Evolutionary conservation across 1,140 invertebrate genomes (phyloP).

Genomic region (Pogonomyrmex californicus): DNA sequence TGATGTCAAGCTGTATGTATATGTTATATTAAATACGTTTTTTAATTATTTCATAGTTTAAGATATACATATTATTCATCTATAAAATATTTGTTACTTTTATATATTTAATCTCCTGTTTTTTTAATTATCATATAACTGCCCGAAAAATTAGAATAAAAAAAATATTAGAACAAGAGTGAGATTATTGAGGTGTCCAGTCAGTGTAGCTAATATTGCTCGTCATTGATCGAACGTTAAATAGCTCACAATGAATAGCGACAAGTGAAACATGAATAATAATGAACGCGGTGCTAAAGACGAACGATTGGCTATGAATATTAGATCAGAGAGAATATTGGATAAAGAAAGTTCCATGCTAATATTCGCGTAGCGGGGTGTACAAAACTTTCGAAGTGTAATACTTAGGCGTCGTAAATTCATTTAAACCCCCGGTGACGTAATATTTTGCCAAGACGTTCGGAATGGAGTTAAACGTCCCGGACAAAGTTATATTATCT

Average conservation of each 20-base stretch:
- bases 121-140: background rate
- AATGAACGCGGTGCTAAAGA: slow-evolving; percentile 39
- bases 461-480: slow-evolving; percentile 53
- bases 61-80: background rate
- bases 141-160: background rate
- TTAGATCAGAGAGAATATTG: slow-evolving; percentile 58
- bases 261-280: slow-evolving; percentile 42
- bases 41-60: background rate
- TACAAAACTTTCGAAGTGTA: slow-evolving; percentile 60
- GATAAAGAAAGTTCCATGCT: slow-evolving; percentile 54
- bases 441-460: slow-evolving; percentile 62
- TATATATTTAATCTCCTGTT: background rate
- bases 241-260: background rate
- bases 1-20: background rate
- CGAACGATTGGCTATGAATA: slow-evolving; percentile 61
- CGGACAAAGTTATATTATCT: slow-evolving; percentile 56
- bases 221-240: slow-evolving; percentile 32
- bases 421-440: slow-evolving; percentile 56
- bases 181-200: background rate
- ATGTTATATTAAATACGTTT: background rate
- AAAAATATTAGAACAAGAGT: background rate
- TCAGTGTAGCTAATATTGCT: background rate
- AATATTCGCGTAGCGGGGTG: slow-evolving; percentile 36
- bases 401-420: slow-evolving; percentile 59
- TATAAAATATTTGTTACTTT: background rate